A percentile compares a stretch with the other conserved stretches of the same genome.
These are phyloP conservation scores for Lymantria monacha DNA, from an alignment of 2,888 invertebrate species.

Conservation along the genomic window DNA sequence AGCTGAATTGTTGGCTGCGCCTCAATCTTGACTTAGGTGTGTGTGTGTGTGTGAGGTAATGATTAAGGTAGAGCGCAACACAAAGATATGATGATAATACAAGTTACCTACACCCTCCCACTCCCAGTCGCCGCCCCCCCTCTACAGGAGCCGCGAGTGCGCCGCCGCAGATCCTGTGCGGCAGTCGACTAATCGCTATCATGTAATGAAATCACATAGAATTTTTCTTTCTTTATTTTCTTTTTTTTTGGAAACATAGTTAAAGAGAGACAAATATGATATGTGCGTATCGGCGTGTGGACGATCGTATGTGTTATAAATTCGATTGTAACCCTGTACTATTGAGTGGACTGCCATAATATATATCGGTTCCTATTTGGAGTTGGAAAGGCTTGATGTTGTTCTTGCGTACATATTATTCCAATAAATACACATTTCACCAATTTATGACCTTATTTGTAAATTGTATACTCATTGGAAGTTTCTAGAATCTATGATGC, in stretches of 20 bases:
- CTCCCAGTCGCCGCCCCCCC: conserved; percentile 50
- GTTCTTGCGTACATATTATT: too few relatives aligned
- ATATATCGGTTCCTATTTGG: background rate
- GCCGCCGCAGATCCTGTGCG: conserved; percentile 51
- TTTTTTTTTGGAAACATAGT: conserved; percentile 72
- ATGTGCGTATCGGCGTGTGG: conserved; percentile 80
- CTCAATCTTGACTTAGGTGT: background rate
- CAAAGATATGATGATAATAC: conserved; percentile 44
- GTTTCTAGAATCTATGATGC: too few relatives aligned
- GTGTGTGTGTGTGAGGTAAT: background rate
- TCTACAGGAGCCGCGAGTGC: conserved; percentile 58
- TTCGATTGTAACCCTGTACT: conserved; percentile 57
- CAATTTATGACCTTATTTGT: too few relatives aligned
- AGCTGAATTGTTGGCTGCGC: background rate
- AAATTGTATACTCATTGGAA: too few relatives aligned
- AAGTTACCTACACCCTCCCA: conserved; percentile 49
- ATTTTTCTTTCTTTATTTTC: conserved; percentile 66
- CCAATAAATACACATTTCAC: too few relatives aligned
- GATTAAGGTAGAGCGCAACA: conserved; percentile 12
- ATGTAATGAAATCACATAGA: conserved; percentile 77
- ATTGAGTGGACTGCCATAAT: conserved; percentile 47
- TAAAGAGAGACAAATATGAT: conserved; percentile 72
- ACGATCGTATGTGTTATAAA: conserved; percentile 73
- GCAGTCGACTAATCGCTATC: conserved; percentile 62
- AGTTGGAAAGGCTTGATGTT: too few relatives aligned